Percentiles rank a stretch among this genome's conserved stretches.
phyloP scores from a whole-genome alignment of 2,888 invertebrate species.

The Drosophila atroscutellata region DNA sequence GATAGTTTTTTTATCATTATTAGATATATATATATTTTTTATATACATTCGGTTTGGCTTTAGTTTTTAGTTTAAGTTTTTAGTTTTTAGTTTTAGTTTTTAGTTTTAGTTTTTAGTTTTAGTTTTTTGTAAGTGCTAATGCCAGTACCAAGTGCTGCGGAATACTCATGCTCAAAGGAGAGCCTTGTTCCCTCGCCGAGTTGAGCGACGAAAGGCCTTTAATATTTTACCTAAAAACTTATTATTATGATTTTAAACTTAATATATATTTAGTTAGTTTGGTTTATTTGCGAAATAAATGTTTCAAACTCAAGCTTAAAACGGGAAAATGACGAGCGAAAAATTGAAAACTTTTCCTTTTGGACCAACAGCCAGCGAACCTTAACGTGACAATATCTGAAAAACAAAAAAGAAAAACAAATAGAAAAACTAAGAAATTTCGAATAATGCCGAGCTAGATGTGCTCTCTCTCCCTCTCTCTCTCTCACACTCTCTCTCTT shows the following conservation, averaged over 20 bases:
- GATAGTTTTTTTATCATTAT: neutral
- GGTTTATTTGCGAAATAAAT: constrained; percentile 34
- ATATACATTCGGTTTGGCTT: constrained; percentile 21
- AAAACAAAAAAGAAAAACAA: too few relatives aligned
- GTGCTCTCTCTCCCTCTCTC: constrained; percentile 12
- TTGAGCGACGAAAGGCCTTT: constrained; percentile 19
- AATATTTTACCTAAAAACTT: constrained; percentile 13
- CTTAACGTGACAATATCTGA: constrained; percentile 53
- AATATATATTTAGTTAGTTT: neutral
- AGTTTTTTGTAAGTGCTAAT: constrained; percentile 32
- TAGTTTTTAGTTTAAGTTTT: neutral
- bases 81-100: neutral
- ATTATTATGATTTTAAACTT: constrained; percentile 2
- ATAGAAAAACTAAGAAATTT: neutral
- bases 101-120: neutral
- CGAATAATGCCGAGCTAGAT: constrained; percentile 43
- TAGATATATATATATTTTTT: constrained; percentile 23
- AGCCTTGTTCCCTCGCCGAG: constrained; percentile 26
- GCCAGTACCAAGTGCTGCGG: constrained; percentile 76
- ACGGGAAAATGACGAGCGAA: neutral
- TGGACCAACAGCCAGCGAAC: constrained; percentile 37
- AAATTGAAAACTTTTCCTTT: constrained; percentile 10
- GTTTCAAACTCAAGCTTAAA: constrained; percentile 12
- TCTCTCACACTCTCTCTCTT: constrained; percentile 13
- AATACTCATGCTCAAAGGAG: constrained; percentile 73